These are phyloP conservation scores for Petrolisthes manimaculis DNA, from an alignment of 2,888 invertebrate genomes.

Conservation along the genomic window DNA sequence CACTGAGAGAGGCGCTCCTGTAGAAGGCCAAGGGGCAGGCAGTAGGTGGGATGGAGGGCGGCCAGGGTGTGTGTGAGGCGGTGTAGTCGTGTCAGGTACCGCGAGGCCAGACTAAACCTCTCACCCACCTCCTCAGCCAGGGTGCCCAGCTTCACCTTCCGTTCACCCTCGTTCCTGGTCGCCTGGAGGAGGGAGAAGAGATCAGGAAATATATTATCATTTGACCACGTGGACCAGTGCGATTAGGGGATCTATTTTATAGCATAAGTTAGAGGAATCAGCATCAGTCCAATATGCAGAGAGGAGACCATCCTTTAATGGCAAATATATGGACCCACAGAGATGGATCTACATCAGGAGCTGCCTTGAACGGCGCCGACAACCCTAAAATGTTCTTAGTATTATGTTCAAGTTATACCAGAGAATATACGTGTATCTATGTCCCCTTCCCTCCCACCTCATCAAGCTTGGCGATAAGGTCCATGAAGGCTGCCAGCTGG, in stretches of 20 bases:
- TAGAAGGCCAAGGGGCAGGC: constrained; percentile 17
- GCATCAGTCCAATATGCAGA: no score
- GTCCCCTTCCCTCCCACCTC: neutral
- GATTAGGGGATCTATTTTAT: no score
- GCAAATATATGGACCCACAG: no score
- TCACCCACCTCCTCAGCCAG: constrained; percentile 2
- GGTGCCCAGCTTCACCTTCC: neutral
- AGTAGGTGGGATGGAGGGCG: constrained; percentile 2
- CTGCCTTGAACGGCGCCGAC: no score
- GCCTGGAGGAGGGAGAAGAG: neutral
- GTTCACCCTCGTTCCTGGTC: constrained; percentile 1
- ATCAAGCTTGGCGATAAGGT: constrained; percentile 16
- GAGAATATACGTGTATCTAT: neutral
- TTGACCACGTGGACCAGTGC: no score
- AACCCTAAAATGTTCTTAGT: no score
- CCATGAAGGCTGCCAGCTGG: constrained; percentile 8
- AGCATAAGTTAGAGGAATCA: no score
- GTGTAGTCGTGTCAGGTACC: constrained; percentile 8
- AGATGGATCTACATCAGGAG: no score
- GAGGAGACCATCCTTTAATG: no score
- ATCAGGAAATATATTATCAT: no score
- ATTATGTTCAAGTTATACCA: no score
- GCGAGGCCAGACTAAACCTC: neutral
- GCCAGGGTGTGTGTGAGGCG: neutral
- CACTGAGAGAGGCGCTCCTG: constrained; percentile 15